These are phyloP conservation scores for Cryptosula pallasiana DNA, from an alignment of 2,888 invertebrate species.

Conservation along the genomic window DNA sequence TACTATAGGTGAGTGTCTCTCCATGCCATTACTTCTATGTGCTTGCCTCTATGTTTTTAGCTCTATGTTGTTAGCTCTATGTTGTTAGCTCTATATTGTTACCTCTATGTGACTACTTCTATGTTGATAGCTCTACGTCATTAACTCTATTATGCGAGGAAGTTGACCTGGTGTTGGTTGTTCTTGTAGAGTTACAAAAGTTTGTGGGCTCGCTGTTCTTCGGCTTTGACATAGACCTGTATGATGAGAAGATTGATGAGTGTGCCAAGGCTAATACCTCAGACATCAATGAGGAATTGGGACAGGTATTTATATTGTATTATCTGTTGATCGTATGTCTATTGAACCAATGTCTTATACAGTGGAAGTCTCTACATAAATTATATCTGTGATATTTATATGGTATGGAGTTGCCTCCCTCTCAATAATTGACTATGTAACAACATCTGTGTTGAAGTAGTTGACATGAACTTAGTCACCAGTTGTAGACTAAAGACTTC, in stretches of 20 bases:
- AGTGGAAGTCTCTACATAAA: too few relatives aligned
- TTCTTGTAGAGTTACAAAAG: slow-evolving; percentile 59
- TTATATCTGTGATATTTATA: too few relatives aligned
- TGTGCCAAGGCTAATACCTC: slow-evolving; percentile 74
- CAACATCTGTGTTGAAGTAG: too few relatives aligned
- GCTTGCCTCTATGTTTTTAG: background rate
- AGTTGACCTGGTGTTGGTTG: slow-evolving; percentile 26
- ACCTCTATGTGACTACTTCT: background rate
- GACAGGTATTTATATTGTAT: slow-evolving; percentile 58
- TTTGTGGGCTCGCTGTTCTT: slow-evolving; percentile 66
- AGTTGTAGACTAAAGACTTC: too few relatives aligned
- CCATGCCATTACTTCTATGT: background rate
- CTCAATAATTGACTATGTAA: too few relatives aligned
- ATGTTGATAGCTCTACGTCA: too few relatives aligned
- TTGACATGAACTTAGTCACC: too few relatives aligned
- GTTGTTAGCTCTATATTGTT: background rate
- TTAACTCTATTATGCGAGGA: too few relatives aligned
- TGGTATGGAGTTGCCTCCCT: too few relatives aligned
- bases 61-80: background rate
- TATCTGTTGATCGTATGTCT: too few relatives aligned
- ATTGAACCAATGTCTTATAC: too few relatives aligned
- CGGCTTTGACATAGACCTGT: slow-evolving; percentile 65
- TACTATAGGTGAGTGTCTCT: slow-evolving; percentile 72
- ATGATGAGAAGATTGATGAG: slow-evolving; percentile 41
- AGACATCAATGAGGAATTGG: slow-evolving; percentile 79